Base-by-base conservation (phyloP, 2,888 invertebrate genomes). In the Iselma pallidipennis region DNA sequence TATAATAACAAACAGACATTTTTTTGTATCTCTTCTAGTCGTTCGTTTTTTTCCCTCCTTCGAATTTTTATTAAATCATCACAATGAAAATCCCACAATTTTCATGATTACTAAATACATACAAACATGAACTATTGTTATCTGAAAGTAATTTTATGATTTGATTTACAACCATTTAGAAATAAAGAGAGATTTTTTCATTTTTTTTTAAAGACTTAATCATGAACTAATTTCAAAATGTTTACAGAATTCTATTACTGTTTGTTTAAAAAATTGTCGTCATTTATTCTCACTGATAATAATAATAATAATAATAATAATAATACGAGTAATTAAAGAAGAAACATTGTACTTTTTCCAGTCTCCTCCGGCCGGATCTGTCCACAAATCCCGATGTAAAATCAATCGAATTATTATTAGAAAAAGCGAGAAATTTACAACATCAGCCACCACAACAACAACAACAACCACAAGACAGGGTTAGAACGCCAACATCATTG, bases 311-410 rank as follows among this genome's bases (percentile, higher is more conserved):
- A 5, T 29, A 54, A 37, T 54, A 42, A 7, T 54, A 14, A 37
- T 29, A 19, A 29, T 63, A n/a, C n/a, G n/a, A n/a, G n/a, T n/a
- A n/a, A n/a, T n/a, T n/a, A n/a, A n/a, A n/a, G n/a, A n/a, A n/a
- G n/a, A n/a, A n/a, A n/a, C n/a, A n/a, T n/a, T n/a, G n/a, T n/a
- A n/a, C 62, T 56, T 64, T 81, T 80, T 81, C 85, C 86, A 91
- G 91, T 82, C 88, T 91, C 78, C 85, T 92, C 76, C 89, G 91
- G 79, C 90, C 94, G 74, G 94, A 95, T 80, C 86, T 91, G 70
- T 83, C 85, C 67, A 84, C 82, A 72, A 78, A 76, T 68, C 75
- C 78, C 45, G 77, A 83, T 78, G 82, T 82, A 61, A 89, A 89
- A 79, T 85, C 88, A 66, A 84, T 93, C 73, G 93, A 94, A 80